A percentile compares a stretch with the other conserved stretches of the same genome.
These are phyloP conservation scores for Rutilus rutilus DNA, from an alignment of 2,113 vertebrate genomes.

Conservation along the genomic window DNA sequence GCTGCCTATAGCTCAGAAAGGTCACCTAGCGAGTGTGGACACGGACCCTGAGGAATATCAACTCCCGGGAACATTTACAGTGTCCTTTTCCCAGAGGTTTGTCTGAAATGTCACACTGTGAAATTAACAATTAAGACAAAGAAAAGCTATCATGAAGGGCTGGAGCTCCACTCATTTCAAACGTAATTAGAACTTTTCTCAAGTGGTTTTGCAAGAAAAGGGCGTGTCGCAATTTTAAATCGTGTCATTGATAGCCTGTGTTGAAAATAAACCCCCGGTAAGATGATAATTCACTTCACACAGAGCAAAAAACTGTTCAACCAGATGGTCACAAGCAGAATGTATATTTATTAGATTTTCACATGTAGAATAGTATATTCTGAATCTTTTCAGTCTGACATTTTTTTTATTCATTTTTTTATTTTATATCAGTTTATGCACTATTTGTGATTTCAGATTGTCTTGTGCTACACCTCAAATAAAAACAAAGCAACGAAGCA, in stretches of 20 bases:
- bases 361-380: neutral
- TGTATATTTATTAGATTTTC: neutral
- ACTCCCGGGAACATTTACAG: conserved; percentile 56
- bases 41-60: conserved; percentile 32
- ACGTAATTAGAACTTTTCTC: conserved; percentile 59
- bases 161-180: conserved; percentile 58
- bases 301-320: neutral
- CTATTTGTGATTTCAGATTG: too few species aligned
- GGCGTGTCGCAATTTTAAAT: neutral
- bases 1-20: neutral
- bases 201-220: neutral
- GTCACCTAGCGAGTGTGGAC: neutral
- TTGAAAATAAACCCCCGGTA: neutral
- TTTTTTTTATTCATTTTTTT: too few species aligned
- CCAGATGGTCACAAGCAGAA: neutral
- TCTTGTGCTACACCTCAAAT: too few species aligned
- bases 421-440: too few species aligned
- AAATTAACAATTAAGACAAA: conserved; percentile 68
- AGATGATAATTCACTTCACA: neutral
- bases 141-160: conserved; percentile 60
- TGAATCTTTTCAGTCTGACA: neutral
- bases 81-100: conserved; percentile 57
- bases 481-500: too few species aligned
- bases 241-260: neutral
- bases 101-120: conserved; percentile 68